Evolutionary conservation across 2,797 vertebrate genomes (phyloP).

Genomic region (Myotis daubentonii): DNA sequence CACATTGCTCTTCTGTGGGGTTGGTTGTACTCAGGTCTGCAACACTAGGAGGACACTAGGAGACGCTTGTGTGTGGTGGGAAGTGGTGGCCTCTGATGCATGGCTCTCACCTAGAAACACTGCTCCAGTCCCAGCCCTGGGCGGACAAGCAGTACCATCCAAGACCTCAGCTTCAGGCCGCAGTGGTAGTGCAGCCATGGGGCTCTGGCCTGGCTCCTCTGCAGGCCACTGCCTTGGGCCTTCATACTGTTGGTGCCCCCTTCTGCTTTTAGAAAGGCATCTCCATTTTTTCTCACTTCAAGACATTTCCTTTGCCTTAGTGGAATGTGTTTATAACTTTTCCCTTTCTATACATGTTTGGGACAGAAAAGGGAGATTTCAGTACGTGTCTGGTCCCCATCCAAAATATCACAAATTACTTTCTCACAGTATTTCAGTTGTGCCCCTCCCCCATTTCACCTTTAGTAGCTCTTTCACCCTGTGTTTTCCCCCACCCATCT

Average conservation of each 20-base stretch:
- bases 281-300: not conserved
- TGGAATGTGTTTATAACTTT: not conserved
- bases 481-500: not conserved
- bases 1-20: not conserved
- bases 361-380: not conserved
- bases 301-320: not conserved
- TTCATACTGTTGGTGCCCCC: not conserved
- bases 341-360: not conserved
- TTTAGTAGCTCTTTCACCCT: not conserved
- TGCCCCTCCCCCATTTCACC: not conserved
- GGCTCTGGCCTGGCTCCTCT: not conserved
- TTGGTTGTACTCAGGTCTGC: not conserved
- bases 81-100: not conserved
- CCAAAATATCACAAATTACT: not conserved
- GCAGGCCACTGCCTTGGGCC: not conserved
- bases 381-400: not conserved
- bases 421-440: not conserved
- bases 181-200: not conserved
- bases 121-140: not conserved
- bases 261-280: not conserved
- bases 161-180: not conserved
- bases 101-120: not conserved
- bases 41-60: not conserved
- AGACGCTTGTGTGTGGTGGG: not conserved
- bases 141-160: not conserved